Base-by-base conservation (phyloP, 92 coral and sea anemone species). In the Porites divaricata region DNA sequence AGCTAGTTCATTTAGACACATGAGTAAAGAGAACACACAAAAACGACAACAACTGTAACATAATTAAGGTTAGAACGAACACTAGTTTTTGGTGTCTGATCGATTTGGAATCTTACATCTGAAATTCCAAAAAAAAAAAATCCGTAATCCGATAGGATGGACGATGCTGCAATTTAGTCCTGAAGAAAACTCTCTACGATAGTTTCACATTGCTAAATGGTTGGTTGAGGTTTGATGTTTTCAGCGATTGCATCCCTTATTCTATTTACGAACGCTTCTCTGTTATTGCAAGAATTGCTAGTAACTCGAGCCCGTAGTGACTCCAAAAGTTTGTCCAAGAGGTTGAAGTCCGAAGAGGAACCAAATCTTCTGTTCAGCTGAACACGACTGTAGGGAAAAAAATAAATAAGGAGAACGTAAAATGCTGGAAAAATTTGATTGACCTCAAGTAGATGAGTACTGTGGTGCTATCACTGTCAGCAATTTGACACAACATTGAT, bases 241-340 rank as follows among this genome's bases (percentile, higher is more conserved):
- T 58, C 86, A 63, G 78, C 21, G 63, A 81, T 81, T 0, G 71
- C 10, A 7, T 62, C 41, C 52, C 22, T 81, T 63, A 81, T 41
- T 50, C 78, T 71, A n/a, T 14, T 17, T 61, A 81, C 22, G 86
- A 81, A 81, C 9, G 57, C 63, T 14, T 81, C 86, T 81, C 71
- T 75, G 67, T 69, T 69, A 20, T 56, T 84, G 8, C 76, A 67
- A 0, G 64, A 87, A 17, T 80, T 6, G 4, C 86, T 89, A 52
- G 78, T 65, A 45, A 91, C 67, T 6, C 93, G 90, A 9, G 90
- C 67, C 61, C 88, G 81, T 6, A 94, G 54, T 0, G 98, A 94
- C 22, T 94, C 98, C 78, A 89, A 35, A 15, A 94, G 85, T 64
- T 94, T 94, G 86, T 94, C 98, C 61, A 94, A 66, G 25, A 89